Evolutionary conservation across 2,113 vertebrate species (phyloP).

Genomic region (Theristicus caerulescens): DNA sequence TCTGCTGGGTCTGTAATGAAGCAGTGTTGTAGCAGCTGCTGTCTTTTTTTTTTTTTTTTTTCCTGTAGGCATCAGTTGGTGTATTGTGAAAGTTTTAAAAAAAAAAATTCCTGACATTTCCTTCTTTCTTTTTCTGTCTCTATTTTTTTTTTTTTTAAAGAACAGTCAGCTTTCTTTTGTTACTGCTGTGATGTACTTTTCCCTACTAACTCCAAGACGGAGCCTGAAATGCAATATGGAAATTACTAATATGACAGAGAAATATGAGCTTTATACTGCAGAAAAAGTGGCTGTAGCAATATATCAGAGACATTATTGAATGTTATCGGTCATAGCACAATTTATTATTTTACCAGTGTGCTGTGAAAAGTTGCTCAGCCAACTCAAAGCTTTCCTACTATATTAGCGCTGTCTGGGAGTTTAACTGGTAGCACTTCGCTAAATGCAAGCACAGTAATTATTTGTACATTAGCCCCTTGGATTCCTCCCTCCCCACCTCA

Average conservation of each 20-base stretch:
- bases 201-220: background rate
- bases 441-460: conserved; percentile 44
- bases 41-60: background rate
- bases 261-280: conserved; percentile 40
- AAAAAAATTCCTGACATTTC: background rate
- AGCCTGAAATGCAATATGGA: conserved; percentile 62
- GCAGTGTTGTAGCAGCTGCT: conserved; percentile 40
- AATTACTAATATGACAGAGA: conserved; percentile 61
- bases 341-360: conserved; percentile 58
- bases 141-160: background rate
- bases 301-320: conserved; percentile 58
- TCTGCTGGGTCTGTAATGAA: conserved; percentile 66
- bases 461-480: background rate
- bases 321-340: conserved; percentile 60
- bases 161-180: conserved; percentile 26
- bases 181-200: conserved; percentile 5
- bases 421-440: background rate
- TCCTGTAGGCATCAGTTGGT: conserved; percentile 14
- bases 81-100: conserved; percentile 14
- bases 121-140: conserved; percentile 12
- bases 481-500: background rate
- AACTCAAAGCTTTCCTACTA: background rate
- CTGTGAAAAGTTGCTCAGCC: conserved; percentile 45
- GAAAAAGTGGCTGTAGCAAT: conserved; percentile 37
- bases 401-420: background rate